Base-by-base conservation (phyloP, 2,888 invertebrate genomes). In the Clepsis dumicolana region DNA sequence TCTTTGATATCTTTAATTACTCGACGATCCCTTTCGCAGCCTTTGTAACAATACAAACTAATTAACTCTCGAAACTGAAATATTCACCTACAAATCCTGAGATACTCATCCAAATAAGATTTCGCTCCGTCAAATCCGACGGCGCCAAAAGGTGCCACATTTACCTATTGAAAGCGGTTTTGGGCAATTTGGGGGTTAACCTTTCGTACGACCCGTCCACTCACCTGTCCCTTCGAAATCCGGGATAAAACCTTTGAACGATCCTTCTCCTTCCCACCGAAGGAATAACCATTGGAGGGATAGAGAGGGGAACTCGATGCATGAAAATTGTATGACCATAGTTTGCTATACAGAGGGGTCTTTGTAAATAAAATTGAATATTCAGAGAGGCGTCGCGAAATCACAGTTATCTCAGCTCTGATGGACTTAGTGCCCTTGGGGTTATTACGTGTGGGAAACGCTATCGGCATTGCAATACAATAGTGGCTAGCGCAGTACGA, bases 351-450 rank as follows among this genome's bases (percentile, higher is more conserved):
- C 73, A 57, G 78, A 78, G 77, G 80, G 81, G 77, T 85, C 88
- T 89, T 89, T 89, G 90, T 89, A 85, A 89, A 89, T 87, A 90
- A 89, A 91, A 93, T 92, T 90, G 89, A 90, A 91, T 91, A 93
- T 91, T 90, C 90, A 90, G 84, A 85, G 81, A 86, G 89, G 86
- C 84, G 84, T 83, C 84, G 77, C 73, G 81, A 91, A 93, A 93
- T 93, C 93, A 87, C 89, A 78, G 88, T 83, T 85, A 85, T 84
- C 82, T 81, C 71, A 76, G 78, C 77, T 74, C 72, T 78, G 80
- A 80, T 76, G 86, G 87, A 85, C 84, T 79, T 72, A 60, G 60
- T 72, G 61, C 64, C 74, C 74, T 24, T 32, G 71, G 64, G 2
- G 1, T 53, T 72, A 81, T 81, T 83, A 80, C 82, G 79, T 83